phyloP scores from a whole-genome alignment of 2,113 vertebrate species.

The Petrocephalus microphthalmus region DNA sequence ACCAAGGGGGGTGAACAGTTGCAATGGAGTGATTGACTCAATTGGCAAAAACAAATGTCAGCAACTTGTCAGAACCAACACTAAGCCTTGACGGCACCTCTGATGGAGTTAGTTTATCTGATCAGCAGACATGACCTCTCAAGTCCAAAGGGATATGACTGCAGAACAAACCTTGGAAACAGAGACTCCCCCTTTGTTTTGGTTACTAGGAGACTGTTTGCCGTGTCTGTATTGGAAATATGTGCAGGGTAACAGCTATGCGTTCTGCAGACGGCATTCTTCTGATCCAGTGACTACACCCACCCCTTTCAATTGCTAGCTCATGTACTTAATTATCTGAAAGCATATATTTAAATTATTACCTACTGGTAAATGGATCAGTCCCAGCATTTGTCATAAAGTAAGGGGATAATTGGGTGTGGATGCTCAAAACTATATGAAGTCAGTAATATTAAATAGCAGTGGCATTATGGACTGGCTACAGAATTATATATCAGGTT shows the following conservation, averaged over 20 bases:
- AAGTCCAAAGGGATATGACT: background rate
- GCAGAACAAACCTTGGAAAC: background rate
- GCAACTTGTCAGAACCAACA: background rate
- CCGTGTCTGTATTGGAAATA: background rate
- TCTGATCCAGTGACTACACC: background rate
- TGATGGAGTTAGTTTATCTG: background rate
- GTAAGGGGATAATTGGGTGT: background rate
- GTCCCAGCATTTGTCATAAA: background rate
- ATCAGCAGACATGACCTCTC: background rate
- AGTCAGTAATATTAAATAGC: background rate
- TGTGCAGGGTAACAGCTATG: background rate
- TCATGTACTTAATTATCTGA: background rate
- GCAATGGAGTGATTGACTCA: background rate
- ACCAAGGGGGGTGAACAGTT: background rate
- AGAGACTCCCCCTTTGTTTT: background rate
- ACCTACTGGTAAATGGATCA: background rate
- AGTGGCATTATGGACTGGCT: background rate
- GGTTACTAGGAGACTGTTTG: background rate
- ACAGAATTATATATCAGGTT: background rate
- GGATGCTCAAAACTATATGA: background rate
- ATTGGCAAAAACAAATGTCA: background rate
- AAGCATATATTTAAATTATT: background rate
- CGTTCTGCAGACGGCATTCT: background rate
- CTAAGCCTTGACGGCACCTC: background rate
- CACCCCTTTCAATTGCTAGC: background rate